A percentile compares a stretch with the other conserved stretches of the same genome.
Conservation (phyloP, 2,888 invertebrate species). For the Drosophila borealis region DNA sequence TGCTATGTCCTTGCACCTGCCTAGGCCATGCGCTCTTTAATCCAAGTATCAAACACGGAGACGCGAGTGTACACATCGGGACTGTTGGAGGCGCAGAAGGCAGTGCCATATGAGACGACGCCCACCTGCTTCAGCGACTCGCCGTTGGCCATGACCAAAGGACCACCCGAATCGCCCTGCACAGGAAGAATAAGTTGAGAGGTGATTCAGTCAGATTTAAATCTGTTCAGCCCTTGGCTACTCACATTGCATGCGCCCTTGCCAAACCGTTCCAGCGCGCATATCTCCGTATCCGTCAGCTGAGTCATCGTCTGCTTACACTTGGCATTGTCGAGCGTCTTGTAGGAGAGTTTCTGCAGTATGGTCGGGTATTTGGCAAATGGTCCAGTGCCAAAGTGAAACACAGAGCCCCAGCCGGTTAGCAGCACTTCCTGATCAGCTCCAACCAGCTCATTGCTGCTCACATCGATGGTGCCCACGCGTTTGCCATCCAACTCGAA, state of each 20-base stretch:
- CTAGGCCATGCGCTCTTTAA: slow-evolving; percentile 75
- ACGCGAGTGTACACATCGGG: slow-evolving; percentile 84
- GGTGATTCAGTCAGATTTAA: not conserved
- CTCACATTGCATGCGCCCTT: slow-evolving; percentile 85
- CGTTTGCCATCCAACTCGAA: slow-evolving; percentile 75
- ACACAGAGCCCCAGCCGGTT: slow-evolving; percentile 83
- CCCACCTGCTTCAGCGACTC: slow-evolving; percentile 82
- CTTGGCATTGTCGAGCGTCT: slow-evolving; percentile 78
- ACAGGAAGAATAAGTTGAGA: not conserved
- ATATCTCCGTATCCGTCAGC: slow-evolving; percentile 83
- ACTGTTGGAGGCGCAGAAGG: slow-evolving; percentile 82
- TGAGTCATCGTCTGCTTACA: slow-evolving; percentile 79
- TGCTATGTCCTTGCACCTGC: not conserved
- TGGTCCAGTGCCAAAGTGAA: slow-evolving; percentile 81
- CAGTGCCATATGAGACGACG: slow-evolving; percentile 84
- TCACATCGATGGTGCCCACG: slow-evolving; percentile 84
- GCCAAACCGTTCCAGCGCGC: slow-evolving; percentile 81
- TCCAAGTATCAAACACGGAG: slow-evolving; percentile 83
- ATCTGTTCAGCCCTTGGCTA: not conserved
- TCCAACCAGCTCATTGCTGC: slow-evolving; percentile 71
- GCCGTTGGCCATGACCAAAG: slow-evolving; percentile 80
- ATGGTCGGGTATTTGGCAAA: slow-evolving; percentile 80
- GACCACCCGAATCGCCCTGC: slow-evolving; percentile 85
- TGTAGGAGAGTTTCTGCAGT: slow-evolving; percentile 79
- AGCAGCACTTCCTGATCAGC: slow-evolving; percentile 76